These are phyloP conservation scores for Valencia hispanica DNA, from an alignment of 2,797 vertebrate species.

Conservation along the genomic window DNA sequence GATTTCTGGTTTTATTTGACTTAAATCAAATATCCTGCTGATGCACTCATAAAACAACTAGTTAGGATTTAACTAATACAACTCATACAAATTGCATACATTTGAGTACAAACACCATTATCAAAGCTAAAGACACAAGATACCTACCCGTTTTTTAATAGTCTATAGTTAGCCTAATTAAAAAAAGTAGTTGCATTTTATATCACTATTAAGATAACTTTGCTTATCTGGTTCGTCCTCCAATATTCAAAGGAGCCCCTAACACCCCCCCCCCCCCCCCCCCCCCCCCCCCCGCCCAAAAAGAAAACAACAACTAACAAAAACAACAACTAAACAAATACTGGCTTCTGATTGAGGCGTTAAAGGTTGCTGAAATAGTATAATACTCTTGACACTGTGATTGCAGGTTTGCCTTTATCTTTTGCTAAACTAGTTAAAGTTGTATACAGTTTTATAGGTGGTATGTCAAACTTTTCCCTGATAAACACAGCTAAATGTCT, in stretches of 20 bases:
- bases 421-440: neutral
- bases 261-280: too few species aligned
- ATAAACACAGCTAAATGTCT: neutral
- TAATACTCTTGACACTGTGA: too few species aligned
- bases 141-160: neutral
- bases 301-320: neutral
- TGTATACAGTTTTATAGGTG: too few species aligned
- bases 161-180: neutral
- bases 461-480: neutral
- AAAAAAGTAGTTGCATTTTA: neutral
- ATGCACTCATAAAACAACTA: neutral
- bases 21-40: neutral
- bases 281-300: too few species aligned
- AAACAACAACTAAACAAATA: neutral
- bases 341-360: neutral
- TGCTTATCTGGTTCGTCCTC: neutral
- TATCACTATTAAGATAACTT: neutral
- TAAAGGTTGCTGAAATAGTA: neutral
- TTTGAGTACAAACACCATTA: neutral
- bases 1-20: neutral
- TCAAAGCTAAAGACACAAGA: neutral
- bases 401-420: neutral
- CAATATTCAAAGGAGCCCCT: too few species aligned
- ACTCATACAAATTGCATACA: neutral
- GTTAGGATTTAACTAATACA: neutral